These are phyloP conservation scores for Oreotrochilus melanogaster DNA, from an alignment of 2,113 vertebrate species.

Conservation along the genomic window DNA sequence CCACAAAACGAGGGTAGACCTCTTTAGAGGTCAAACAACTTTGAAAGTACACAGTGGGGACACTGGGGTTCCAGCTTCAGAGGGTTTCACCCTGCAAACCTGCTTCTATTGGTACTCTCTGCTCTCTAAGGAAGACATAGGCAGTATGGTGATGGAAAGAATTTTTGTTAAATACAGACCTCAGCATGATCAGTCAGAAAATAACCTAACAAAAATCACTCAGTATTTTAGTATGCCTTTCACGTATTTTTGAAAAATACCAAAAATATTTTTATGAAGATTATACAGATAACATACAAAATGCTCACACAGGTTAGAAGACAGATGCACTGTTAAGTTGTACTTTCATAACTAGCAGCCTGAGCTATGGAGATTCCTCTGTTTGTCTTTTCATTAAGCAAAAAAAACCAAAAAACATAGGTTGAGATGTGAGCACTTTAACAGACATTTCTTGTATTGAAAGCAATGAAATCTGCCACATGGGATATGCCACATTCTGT, in stretches of 20 bases:
- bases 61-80: accelerated
- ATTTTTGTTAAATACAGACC: not conserved
- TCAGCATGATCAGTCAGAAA: not conserved
- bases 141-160: not conserved
- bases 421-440: not conserved
- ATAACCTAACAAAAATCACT: not conserved
- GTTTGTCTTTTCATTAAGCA: not conserved
- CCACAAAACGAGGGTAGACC: not conserved
- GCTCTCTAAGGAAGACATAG: not conserved
- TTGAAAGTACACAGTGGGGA: accelerated
- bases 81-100: not conserved
- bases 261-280: not conserved
- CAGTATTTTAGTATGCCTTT: not conserved
- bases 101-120: not conserved
- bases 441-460: not conserved
- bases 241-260: not conserved
- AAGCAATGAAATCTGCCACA: not conserved
- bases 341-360: not conserved
- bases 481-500: not conserved
- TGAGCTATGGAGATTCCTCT: not conserved
- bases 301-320: not conserved
- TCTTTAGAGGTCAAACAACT: not conserved
- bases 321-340: not conserved
- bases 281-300: not conserved
- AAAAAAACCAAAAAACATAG: not conserved